Conservation (phyloP, 2,888 invertebrate species). For the Metopia argyrocephala region DNA sequence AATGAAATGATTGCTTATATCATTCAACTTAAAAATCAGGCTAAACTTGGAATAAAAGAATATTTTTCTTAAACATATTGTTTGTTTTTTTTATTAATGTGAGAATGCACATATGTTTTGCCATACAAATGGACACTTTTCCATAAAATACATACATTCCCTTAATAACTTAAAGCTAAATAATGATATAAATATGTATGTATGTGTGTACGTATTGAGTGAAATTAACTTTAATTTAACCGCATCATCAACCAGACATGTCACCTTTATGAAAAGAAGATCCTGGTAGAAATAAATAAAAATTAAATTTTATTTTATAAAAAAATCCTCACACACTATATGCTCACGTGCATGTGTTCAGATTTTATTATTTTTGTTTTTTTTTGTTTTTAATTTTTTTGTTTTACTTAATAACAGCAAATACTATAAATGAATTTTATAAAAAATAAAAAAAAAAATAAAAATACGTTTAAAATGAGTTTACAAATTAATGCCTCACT, state of each 20-base stretch:
- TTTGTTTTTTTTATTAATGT: too few relatives aligned
- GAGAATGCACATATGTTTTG: not conserved
- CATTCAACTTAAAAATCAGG: not conserved
- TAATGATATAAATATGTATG: conserved; percentile 43
- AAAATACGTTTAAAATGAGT: conserved; percentile 49
- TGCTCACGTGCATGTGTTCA: not conserved
- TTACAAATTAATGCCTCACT: conserved; percentile 74
- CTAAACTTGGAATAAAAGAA: too few relatives aligned
- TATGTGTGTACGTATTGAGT: conserved; percentile 11
- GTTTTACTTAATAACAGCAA: conserved; percentile 4
- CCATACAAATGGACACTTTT: not conserved
- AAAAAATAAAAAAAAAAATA: not conserved
- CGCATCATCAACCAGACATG: conserved; percentile 53
- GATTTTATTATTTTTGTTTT: not conserved
- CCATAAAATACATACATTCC: conserved; percentile 14
- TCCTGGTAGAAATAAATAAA: conserved; percentile 13
- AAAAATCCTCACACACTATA: not conserved
- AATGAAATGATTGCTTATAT: too few relatives aligned
- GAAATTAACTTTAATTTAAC: conserved; percentile 61
- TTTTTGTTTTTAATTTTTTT: too few relatives aligned
- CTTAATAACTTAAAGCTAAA: conserved; percentile 30
- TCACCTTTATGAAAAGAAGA: conserved; percentile 43
- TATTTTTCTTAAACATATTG: too few relatives aligned
- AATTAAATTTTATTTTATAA: conserved; percentile 1
- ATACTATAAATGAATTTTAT: conserved; percentile 9